These are phyloP conservation scores for Peromyscus melanophrys DNA, from an alignment of 2,797 vertebrate species.

Conservation along the genomic window DNA sequence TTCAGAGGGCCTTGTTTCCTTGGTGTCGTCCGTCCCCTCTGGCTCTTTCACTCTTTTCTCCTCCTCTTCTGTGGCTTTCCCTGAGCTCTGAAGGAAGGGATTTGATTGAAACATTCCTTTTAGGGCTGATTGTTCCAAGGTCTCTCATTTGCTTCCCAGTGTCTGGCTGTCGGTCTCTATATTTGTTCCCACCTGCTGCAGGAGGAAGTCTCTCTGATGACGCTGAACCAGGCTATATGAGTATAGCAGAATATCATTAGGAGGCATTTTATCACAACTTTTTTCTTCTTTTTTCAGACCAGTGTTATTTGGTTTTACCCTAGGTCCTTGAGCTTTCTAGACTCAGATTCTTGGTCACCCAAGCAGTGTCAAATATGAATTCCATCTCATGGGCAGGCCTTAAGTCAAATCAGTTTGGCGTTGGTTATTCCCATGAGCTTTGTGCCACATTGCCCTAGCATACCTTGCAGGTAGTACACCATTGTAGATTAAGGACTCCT, in stretches of 20 bases:
- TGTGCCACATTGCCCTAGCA: neutral
- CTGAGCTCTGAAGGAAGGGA: neutral
- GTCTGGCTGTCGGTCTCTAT: neutral
- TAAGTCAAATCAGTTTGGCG: neutral
- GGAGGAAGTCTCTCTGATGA: neutral
- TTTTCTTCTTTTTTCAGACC: neutral
- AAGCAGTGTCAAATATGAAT: neutral
- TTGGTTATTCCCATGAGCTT: neutral
- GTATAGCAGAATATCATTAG: neutral
- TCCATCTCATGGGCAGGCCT: too few relatives aligned
- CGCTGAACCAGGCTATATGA: neutral
- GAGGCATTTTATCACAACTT: neutral
- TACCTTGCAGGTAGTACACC: neutral
- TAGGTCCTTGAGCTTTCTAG: neutral
- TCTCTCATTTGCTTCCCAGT: neutral
- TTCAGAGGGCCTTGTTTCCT: neutral
- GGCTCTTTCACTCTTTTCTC: neutral
- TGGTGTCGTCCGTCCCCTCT: neutral
- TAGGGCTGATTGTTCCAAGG: neutral
- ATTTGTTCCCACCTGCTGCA: neutral
- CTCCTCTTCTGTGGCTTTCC: neutral
- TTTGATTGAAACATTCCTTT: neutral
- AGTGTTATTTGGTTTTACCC: neutral
- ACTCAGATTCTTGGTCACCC: neutral
- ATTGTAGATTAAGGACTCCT: neutral